Conservation (phyloP, 2,888 invertebrate species). For the Hirtodrosophila duncani region DNA sequence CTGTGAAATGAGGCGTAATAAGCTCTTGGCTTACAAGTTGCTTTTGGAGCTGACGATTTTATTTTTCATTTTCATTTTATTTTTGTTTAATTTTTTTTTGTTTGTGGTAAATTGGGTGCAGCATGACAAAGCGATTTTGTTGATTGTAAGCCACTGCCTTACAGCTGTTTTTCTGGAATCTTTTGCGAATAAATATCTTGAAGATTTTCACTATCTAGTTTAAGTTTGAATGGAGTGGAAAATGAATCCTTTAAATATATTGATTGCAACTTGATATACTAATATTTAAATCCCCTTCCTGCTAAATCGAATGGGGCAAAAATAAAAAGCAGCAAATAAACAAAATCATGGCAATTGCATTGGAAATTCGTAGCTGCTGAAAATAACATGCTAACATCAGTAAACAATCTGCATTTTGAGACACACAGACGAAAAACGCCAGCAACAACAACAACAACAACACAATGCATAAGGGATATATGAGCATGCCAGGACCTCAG, state of each 20-base stretch:
- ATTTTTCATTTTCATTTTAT: conserved; percentile 19
- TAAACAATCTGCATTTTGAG: conserved; percentile 65
- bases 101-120: background rate
- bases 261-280: no score
- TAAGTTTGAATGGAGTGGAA: no score
- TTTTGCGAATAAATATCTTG: no score
- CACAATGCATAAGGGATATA: conserved; percentile 66
- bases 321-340: conserved; percentile 3
- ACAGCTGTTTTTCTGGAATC: conserved; percentile 10
- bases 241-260: no score
- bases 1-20: conserved; percentile 54
- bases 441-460: conserved; percentile 24
- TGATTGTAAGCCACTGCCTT: no score
- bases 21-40: conserved; percentile 29
- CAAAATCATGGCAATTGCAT: conserved; percentile 49
- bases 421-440: no score
- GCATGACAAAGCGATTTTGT: conserved; percentile 10
- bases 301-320: no score
- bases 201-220: no score
- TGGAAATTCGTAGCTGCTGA: conserved; percentile 42
- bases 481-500: no score
- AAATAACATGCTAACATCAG: conserved; percentile 50
- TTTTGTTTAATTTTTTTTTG: background rate
- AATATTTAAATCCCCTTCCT: no score
- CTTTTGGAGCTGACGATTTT: conserved; percentile 12